Evolutionary conservation across 2,113 vertebrate genomes (phyloP), one percentile per base, ranked within the genome.

Genomic region (Oncorhynchus nerka): DNA sequence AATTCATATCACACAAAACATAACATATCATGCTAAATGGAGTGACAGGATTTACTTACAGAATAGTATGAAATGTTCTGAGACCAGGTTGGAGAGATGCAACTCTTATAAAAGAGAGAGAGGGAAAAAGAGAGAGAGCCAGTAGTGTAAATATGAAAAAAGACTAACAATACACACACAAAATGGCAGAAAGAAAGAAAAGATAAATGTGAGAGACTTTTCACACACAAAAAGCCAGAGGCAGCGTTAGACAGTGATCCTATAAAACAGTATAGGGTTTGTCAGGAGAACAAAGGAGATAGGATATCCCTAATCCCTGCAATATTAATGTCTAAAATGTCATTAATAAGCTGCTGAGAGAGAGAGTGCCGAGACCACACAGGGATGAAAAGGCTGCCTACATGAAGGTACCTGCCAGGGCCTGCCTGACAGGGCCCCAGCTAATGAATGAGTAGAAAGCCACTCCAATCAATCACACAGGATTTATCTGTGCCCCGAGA

Each of bases 311-410:
- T 93, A 93, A 94, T 95, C 91, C 13, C 75, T 1, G 72, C 93
- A 89, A 84, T 92, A 92, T 91, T 90, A 94, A 90, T 85, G 77
- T 94, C 90, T 94, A 93, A 94, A 95, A 93, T 94, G 94, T 92
- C 92, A 92, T 91, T 94, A 92, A 87, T 89, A 91, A 90, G 85
- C 92, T 93, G 92, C 88, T 90, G 89, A 91, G 80, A 82, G 49
- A 71, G 89, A 86, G 90, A 87, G 93, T 92, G 91, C 88, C 86
- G 89, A 87, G 93, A 92, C 92, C 94, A 94, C 93, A 95, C 92
- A 86, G 94, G 87, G 86, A 93, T 80, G 92, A 94, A 89, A 88
- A 80, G 79, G 84, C 83, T 90, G 88, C 89, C 92, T 92, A 90
- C 92, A 90, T 90, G 93, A 86, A 92, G 91, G 91, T 91, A 93